Percentiles rank a stretch among this genome's conserved stretches.
Evolutionary conservation across 2,888 invertebrate genomes (phyloP).

Genomic region (Dromius quadrimaculatus): DNA sequence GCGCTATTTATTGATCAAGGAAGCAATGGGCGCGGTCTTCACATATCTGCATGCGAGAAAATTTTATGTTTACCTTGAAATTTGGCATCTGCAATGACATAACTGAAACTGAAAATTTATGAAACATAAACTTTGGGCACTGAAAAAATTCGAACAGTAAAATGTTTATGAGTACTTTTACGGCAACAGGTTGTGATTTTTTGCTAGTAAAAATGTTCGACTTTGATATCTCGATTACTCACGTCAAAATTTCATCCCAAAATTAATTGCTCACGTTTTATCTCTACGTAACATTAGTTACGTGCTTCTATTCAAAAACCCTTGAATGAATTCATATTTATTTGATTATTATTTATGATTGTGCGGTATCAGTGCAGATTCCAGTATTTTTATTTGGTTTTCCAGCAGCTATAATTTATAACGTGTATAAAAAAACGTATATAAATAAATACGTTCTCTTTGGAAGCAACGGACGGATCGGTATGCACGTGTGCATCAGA

Average conservation of each 20-base stretch:
- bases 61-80: too few species aligned
- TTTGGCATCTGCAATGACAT: slow-evolving; percentile 28
- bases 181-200: slow-evolving; percentile 39
- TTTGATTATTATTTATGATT: slow-evolving; percentile 22
- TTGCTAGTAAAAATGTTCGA: slow-evolving; percentile 44
- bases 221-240: slow-evolving; percentile 51
- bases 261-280: slow-evolving; percentile 51
- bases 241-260: slow-evolving; percentile 47
- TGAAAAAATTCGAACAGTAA: slow-evolving; percentile 37
- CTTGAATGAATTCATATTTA: not conserved
- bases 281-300: slow-evolving; percentile 47
- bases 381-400: slow-evolving; percentile 19
- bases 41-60: too few species aligned
- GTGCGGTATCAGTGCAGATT: slow-evolving; percentile 26
- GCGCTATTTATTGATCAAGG: too few species aligned
- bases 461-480: slow-evolving; percentile 28
- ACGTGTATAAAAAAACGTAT: slow-evolving; percentile 27
- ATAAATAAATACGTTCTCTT: slow-evolving; percentile 41
- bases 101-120: slow-evolving; percentile 33
- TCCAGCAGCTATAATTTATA: slow-evolving; percentile 33
- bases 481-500: slow-evolving; percentile 39
- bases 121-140: slow-evolving; percentile 27
- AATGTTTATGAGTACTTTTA: slow-evolving; percentile 46
- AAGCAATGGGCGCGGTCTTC: too few species aligned
- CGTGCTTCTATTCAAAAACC: not conserved